phyloP scores from a whole-genome alignment of 1,140 invertebrate genomes.

The Diachasma alloeum region DNA sequence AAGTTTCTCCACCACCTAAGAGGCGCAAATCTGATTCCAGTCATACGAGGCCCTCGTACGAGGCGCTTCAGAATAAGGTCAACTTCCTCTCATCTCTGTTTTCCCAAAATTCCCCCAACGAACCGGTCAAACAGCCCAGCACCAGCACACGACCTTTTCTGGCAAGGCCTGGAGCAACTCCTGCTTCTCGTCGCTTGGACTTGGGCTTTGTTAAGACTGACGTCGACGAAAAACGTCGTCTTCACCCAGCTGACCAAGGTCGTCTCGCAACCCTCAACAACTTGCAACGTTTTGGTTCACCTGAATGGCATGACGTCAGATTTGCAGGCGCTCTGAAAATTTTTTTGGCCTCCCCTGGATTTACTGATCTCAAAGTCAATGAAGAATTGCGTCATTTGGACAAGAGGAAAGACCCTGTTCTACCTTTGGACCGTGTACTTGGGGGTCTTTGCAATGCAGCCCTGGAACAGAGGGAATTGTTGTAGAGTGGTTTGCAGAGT shows the following conservation, averaged over 20 bases:
- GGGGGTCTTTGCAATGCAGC: slow-evolving; percentile 37
- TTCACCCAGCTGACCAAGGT: slow-evolving; percentile 17
- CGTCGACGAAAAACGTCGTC: slow-evolving; percentile 19
- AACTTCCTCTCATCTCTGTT: too few species aligned
- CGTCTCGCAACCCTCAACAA: slow-evolving; percentile 11
- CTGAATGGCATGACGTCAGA: slow-evolving; percentile 32
- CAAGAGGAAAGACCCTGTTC: slow-evolving; percentile 23
- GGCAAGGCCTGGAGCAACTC: too few species aligned
- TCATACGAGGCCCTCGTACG: too few species aligned
- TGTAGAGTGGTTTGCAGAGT: not conserved
- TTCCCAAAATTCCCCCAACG: too few species aligned
- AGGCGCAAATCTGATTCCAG: too few species aligned
- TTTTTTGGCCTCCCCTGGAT: slow-evolving; percentile 34
- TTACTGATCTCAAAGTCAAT: slow-evolving; percentile 35
- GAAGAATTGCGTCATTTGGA: slow-evolving; percentile 37
- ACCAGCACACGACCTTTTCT: too few species aligned
- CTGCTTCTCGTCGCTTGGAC: too few species aligned
- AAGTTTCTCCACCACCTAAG: too few species aligned
- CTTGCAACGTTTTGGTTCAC: slow-evolving; percentile 22
- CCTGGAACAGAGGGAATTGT: slow-evolving; percentile 6
- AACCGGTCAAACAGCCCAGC: too few species aligned
- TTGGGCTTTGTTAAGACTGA: too few species aligned
- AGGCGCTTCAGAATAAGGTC: too few species aligned
- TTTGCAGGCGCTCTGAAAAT: slow-evolving; percentile 15
- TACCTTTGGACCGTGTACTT: slow-evolving; percentile 32